Percentiles rank a stretch among this genome's conserved stretches.
phyloP scores from a whole-genome alignment of 2,797 vertebrate species.

The Phaenicophaeus curvirostris region DNA sequence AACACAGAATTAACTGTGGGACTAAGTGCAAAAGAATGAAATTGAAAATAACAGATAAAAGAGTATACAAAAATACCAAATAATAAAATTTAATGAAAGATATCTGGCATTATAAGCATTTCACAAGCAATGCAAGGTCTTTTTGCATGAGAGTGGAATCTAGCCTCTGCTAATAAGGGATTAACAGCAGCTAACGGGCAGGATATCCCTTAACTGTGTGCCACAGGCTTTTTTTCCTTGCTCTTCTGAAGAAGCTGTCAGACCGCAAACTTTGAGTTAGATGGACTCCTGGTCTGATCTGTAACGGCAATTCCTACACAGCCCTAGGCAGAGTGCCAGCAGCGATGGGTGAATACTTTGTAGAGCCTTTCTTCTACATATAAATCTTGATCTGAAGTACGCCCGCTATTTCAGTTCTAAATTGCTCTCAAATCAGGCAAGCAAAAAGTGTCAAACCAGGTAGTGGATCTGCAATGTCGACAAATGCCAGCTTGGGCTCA shows the following conservation, averaged over 20 bases:
- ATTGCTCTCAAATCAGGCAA: background rate
- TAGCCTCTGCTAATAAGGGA: background rate
- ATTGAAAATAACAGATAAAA: background rate
- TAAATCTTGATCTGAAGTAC: background rate
- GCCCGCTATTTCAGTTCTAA: background rate
- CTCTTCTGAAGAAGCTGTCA: background rate
- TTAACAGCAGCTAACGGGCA: background rate
- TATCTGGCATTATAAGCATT: background rate
- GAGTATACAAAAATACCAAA: background rate
- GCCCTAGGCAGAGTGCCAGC: slow-evolving; percentile 19
- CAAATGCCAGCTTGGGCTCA: background rate
- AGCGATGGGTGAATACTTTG: background rate
- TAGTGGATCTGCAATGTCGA: background rate
- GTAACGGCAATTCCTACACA: background rate
- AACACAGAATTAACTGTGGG: background rate
- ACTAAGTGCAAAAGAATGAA: background rate
- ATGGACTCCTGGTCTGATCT: background rate
- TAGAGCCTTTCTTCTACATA: background rate
- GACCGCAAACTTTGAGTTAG: background rate
- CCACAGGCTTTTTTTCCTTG: background rate
- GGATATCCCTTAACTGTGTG: background rate
- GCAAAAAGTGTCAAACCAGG: background rate
- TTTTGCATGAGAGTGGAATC: background rate
- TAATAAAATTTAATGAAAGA: background rate
- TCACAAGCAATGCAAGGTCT: background rate